Conservation (phyloP, 2,888 invertebrate species). For the Pyrrhosoma nymphula region DNA sequence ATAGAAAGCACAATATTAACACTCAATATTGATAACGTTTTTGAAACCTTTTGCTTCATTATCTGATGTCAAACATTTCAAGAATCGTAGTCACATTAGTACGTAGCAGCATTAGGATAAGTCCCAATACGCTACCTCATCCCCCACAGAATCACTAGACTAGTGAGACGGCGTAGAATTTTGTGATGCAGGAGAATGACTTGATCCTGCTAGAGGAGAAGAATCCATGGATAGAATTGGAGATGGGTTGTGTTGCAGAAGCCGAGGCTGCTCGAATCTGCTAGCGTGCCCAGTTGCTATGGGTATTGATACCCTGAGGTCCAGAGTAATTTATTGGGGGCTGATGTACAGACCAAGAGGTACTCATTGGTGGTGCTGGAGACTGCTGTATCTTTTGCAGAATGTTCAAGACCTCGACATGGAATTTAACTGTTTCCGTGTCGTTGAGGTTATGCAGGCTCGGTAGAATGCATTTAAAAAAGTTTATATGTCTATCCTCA, state of each 20-base stretch:
- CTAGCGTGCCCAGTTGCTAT: constrained; percentile 2
- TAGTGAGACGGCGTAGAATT: background rate
- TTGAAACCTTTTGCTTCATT: too few relatives aligned
- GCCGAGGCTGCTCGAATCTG: background rate
- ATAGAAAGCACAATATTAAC: too few relatives aligned
- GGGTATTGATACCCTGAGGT: background rate
- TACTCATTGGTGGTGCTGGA: background rate
- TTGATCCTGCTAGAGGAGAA: too few relatives aligned
- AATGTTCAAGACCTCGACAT: background rate
- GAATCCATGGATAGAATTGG: background rate
- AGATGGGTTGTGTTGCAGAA: background rate
- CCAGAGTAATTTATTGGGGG: constrained; percentile 10
- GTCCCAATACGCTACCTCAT: background rate
- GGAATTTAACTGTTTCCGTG: background rate
- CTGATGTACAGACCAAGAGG: constrained; percentile 14
- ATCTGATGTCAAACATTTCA: too few relatives aligned
- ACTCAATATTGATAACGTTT: too few relatives aligned
- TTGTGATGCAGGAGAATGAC: background rate
- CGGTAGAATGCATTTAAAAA: background rate
- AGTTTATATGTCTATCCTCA: background rate
- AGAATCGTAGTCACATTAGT: too few relatives aligned
- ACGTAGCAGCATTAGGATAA: too few relatives aligned
- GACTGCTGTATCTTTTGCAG: background rate
- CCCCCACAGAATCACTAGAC: background rate
- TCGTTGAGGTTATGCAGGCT: constrained; percentile 19